Evolutionary conservation across 2,888 invertebrate genomes (phyloP).

Genomic region (Eledone cirrhosa): DNA sequence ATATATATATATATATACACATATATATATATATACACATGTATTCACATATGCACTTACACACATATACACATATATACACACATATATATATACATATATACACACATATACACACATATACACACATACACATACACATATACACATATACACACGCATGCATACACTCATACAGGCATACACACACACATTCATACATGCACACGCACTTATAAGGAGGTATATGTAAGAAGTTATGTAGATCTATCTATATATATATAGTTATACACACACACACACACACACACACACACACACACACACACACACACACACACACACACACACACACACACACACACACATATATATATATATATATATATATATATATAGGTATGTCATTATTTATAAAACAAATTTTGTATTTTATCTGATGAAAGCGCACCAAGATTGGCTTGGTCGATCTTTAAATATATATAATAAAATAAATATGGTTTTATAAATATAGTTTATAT

Average conservation of each 20-base stretch:
- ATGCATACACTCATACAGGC: neutral
- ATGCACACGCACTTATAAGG: neutral
- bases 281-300: conserved; percentile 5
- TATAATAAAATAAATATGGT: too few relatives aligned
- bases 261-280: conserved; percentile 7
- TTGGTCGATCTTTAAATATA: too few relatives aligned
- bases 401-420: too few relatives aligned
- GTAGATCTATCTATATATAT: neutral
- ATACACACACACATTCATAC: conserved; percentile 9
- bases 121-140: conserved; percentile 10
- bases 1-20: too few relatives aligned
- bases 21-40: too few relatives aligned
- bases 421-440: too few relatives aligned
- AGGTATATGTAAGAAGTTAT: neutral
- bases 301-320: conserved; percentile 10
- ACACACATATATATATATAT: neutral
- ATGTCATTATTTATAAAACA: too few relatives aligned
- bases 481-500: too few relatives aligned
- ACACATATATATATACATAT: too few relatives aligned
- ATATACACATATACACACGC: conserved; percentile 1
- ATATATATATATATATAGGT: neutral
- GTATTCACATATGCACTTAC: too few relatives aligned
- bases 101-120: too few relatives aligned
- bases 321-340: neutral
- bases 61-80: too few relatives aligned